Percentiles rank a stretch among this genome's conserved stretches.
phyloP scores from a whole-genome alignment of 2,113 vertebrate genomes.

The Onychostoma macrolepis region DNA sequence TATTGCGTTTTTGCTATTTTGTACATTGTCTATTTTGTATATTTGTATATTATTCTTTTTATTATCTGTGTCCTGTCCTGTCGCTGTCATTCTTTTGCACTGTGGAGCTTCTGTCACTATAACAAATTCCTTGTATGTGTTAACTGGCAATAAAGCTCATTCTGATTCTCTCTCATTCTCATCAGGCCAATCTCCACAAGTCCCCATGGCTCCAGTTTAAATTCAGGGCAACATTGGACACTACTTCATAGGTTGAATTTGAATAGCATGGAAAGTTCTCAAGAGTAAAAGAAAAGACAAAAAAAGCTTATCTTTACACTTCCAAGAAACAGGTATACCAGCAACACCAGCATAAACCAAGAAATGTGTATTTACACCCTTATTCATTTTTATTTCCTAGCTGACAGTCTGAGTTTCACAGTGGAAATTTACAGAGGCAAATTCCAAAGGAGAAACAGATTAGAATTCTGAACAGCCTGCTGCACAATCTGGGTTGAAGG shows the following conservation, averaged over 20 bases:
- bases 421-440: constrained; percentile 50
- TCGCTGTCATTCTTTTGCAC: too few relatives aligned
- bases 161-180: too few relatives aligned
- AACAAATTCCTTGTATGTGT: too few relatives aligned
- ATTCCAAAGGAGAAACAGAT: constrained; percentile 45
- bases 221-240: neutral
- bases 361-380: neutral
- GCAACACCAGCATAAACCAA: neutral
- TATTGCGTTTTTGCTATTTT: too few relatives aligned
- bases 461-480: constrained; percentile 41
- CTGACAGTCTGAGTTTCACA: constrained; percentile 7
- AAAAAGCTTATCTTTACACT: neutral
- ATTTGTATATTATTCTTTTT: too few relatives aligned
- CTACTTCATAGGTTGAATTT: neutral
- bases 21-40: too few relatives aligned
- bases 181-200: neutral
- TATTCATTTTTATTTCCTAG: neutral
- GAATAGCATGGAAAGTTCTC: neutral
- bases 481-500: constrained; percentile 36
- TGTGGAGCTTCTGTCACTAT: too few relatives aligned
- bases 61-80: too few relatives aligned
- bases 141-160: too few relatives aligned
- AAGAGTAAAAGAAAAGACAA: too few relatives aligned
- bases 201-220: too few relatives aligned
- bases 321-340: neutral